Evolutionary conservation across 1,140 invertebrate genomes (phyloP).

Genomic region (Drosophila yakuba): DNA sequence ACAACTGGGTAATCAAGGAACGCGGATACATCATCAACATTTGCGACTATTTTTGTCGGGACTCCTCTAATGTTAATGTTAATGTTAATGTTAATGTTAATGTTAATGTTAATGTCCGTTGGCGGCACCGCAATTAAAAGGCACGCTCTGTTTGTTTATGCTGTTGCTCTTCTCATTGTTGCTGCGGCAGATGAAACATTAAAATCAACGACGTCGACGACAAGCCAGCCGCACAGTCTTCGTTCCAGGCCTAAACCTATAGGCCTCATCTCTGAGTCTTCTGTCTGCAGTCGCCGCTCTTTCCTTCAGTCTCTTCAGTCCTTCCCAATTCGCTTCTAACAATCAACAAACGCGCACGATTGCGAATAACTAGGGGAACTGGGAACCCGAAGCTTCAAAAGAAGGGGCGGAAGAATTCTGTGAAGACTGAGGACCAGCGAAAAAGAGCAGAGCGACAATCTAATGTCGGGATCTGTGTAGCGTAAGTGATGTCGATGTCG

Average conservation of each 20-base stretch:
- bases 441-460: conserved; percentile 51
- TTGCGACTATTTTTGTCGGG: conserved; percentile 17
- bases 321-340: conserved; percentile 43
- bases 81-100: conserved; percentile 73
- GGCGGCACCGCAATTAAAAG: conserved; percentile 79
- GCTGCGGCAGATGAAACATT: conserved; percentile 78
- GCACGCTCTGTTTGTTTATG: conserved; percentile 66
- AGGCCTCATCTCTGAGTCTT: conserved; percentile 9
- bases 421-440: conserved; percentile 9
- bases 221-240: conserved; percentile 42
- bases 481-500: conserved; percentile 75
- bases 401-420: conserved; percentile 27
- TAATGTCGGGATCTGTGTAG: conserved; percentile 73
- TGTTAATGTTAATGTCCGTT: conserved; percentile 77
- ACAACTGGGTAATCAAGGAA: conserved; percentile 21
- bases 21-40: conserved; percentile 45
- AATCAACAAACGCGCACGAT: conserved; percentile 71
- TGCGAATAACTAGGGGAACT: conserved; percentile 38
- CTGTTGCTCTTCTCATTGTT: conserved; percentile 43
- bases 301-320: neutral
- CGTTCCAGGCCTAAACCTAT: conserved; percentile 12
- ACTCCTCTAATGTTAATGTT: conserved; percentile 57
- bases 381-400: neutral
- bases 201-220: conserved; percentile 72
- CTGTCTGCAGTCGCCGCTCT: neutral